Evolutionary conservation across 2,888 invertebrate genomes (phyloP), one percentile per base, ranked within the genome.

Genomic region (Xestia sexstrigata): DNA sequence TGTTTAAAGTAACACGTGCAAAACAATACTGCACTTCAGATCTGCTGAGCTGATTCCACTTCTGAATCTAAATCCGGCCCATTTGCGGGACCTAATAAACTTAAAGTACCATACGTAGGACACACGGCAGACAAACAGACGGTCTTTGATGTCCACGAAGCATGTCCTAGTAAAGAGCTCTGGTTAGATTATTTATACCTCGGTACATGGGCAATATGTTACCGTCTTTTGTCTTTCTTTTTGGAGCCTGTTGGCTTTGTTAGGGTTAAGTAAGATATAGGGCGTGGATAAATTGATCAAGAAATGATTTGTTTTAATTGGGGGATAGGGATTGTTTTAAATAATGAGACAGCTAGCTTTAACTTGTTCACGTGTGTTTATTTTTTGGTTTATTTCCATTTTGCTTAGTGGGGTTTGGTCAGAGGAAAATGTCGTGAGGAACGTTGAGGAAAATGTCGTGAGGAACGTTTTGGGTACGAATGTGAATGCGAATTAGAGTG

Each of bases 131-230:
- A 79, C 72, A 82, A 82, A 88, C 88, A 85, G 66, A 69, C 65
- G 49, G 55, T 45, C 89, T 89, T 89, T 89, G 89, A 89, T 82
- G 89, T 88, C 35, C 42, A 39, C 72, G 72, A 70, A 47, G 75
- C 74, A 72, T 86, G 79, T 84, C 77, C 83, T 85, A 85, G 82
- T 82, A 76, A 73, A 75, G 62, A 58, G 77, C 39, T 77, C 72
- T 60, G 65, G 72, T 60, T 45, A 73, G 75, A 75, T 67, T 84
- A 86, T 82, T 88, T 88, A 86, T 86, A 86, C 70, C 23, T 74
- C 42, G 47, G 82, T 55, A 78, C 72, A 67, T 65, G 78, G 47
- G 63, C 86, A 63, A 83, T 82, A 72, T 23, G 55, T 83, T 78
- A 75, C 35, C 8, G 47, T 39, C 26, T 67, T 78, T 86, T 84